These are phyloP conservation scores for Stictonetta naevosa DNA, from an alignment of 2,113 vertebrate species.

Conservation along the genomic window DNA sequence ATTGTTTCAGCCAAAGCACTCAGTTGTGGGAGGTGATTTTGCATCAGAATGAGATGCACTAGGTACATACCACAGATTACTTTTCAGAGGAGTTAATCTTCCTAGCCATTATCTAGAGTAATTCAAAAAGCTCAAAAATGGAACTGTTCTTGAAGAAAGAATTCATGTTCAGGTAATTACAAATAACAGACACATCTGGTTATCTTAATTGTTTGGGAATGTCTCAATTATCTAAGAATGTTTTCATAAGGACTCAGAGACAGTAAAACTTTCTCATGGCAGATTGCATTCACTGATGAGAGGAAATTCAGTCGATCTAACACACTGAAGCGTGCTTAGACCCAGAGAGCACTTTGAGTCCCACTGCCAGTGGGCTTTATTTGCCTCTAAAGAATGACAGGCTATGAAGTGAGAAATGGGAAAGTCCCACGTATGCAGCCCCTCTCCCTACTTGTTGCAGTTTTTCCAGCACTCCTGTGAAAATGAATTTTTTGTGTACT, in stretches of 20 bases:
- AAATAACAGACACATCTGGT: slow-evolving; percentile 84
- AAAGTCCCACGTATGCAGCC: neutral
- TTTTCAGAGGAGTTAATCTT: slow-evolving; percentile 76
- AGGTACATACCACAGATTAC: slow-evolving; percentile 71
- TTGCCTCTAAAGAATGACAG: neutral
- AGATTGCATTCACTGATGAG: slow-evolving; percentile 78
- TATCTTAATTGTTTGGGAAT: slow-evolving; percentile 85
- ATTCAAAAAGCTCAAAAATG: slow-evolving; percentile 79
- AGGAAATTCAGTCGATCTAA: slow-evolving; percentile 67
- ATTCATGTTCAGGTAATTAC: slow-evolving; percentile 84
- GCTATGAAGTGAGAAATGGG: slow-evolving; percentile 29
- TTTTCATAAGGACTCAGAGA: slow-evolving; percentile 79
- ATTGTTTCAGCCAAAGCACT: slow-evolving; percentile 68
- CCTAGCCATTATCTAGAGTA: slow-evolving; percentile 77
- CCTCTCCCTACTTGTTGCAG: neutral
- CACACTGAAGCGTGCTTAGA: slow-evolving; percentile 55
- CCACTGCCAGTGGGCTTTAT: slow-evolving; percentile 28
- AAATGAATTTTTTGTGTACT: neutral
- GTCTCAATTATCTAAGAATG: slow-evolving; percentile 82
- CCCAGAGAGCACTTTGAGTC: slow-evolving; percentile 46
- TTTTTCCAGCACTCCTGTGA: neutral
- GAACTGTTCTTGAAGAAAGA: slow-evolving; percentile 78
- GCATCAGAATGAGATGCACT: slow-evolving; percentile 68
- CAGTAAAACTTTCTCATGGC: slow-evolving; percentile 79
- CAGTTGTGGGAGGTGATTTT: slow-evolving; percentile 74